Conservation (phyloP, 1,140 invertebrate genomes). For the Brachionus rubens region DNA sequence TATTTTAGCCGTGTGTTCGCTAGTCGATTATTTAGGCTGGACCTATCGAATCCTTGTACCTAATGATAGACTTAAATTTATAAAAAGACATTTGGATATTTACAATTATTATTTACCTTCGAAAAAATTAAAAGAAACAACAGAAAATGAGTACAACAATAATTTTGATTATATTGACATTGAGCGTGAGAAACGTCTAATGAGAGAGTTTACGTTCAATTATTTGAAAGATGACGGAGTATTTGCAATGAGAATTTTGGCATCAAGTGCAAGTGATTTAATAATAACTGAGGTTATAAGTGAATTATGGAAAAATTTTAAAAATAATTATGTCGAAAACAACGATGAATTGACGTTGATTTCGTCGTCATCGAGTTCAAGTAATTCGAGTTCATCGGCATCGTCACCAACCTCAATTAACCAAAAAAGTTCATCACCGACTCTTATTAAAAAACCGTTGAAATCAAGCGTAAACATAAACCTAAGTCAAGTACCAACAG, state of each 20-base stretch:
- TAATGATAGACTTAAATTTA: constrained; percentile 13
- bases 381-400: constrained; percentile 5
- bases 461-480: not conserved
- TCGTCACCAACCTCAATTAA: not conserved
- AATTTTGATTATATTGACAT: constrained; percentile 28
- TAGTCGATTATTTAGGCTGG: constrained; percentile 35
- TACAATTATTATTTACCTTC: not conserved
- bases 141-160: not conserved
- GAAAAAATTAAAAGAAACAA: not conserved
- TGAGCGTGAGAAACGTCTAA: constrained; percentile 9
- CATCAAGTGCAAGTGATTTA: constrained; percentile 32
- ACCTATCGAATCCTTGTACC: constrained; percentile 25
- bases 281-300: constrained; percentile 44
- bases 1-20: constrained; percentile 14
- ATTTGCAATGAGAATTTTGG: constrained; percentile 26
- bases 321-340: constrained; percentile 13
- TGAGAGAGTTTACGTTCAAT: constrained; percentile 37
- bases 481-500: not conserved
- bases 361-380: constrained; percentile 4
- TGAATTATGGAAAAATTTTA: constrained; percentile 41
- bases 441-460: not conserved
- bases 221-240: constrained; percentile 46
- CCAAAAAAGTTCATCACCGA: not conserved
- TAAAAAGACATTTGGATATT: constrained; percentile 37
- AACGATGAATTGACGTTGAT: constrained; percentile 10